Conservation (phyloP, 2,113 vertebrate species). For the Mastomys natalensis region DNA sequence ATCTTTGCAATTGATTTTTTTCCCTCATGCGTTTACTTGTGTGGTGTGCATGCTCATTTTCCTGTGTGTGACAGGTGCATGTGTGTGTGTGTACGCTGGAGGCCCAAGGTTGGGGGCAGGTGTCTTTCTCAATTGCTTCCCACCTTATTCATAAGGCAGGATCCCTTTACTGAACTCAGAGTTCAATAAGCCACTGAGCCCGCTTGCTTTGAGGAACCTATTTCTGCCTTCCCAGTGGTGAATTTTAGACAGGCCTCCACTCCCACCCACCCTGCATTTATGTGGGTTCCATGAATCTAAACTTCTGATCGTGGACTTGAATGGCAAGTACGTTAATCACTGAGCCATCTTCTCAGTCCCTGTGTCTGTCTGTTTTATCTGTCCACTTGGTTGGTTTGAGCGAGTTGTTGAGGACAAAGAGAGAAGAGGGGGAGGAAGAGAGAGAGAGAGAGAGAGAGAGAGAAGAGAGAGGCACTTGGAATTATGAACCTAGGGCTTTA, state of each 20-base stretch:
- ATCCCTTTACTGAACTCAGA: neutral
- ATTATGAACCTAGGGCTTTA: neutral
- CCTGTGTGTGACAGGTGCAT: neutral
- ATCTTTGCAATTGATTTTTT: neutral
- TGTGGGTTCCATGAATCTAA: neutral
- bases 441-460: too few species aligned
- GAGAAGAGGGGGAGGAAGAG: too few species aligned
- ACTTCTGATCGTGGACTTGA: neutral
- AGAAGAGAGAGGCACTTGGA: too few species aligned
- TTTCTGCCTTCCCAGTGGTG: neutral
- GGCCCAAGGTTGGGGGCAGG: too few species aligned
- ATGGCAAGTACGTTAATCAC: neutral
- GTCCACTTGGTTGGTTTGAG: neutral
- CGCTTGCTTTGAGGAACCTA: neutral
- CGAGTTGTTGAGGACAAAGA: too few species aligned
- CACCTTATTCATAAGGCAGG: neutral
- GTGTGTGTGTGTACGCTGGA: neutral
- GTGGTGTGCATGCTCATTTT: too few species aligned
- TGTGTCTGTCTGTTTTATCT: neutral
- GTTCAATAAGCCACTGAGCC: neutral
- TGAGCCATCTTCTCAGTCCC: neutral
- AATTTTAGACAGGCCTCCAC: neutral
- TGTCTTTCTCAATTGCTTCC: neutral
- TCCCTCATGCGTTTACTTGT: neutral
- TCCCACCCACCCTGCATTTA: neutral